Evolutionary conservation across 2,888 invertebrate species (phyloP), one percentile per base, ranked within the genome.

Genomic region (Agrilus mali): DNA sequence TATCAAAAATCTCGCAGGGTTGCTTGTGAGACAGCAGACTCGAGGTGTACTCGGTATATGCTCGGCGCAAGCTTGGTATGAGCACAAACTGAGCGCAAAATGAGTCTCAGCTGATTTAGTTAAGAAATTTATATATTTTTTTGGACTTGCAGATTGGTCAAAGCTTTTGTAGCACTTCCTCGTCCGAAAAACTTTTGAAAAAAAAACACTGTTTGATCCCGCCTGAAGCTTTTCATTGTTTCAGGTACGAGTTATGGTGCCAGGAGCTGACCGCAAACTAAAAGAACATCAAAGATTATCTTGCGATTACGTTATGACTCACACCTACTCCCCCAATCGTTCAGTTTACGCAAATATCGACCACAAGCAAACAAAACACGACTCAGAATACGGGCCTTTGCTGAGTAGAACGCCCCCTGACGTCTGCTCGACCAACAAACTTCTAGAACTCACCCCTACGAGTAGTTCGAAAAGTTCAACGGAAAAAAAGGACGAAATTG

Each of bases 181-280:
- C 17, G 2, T 17, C 17, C 17, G 4, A 17, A 17, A 17, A 17
- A 17, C 17, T 17, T 4, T 2, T 17, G 4, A 17, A 17, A 2
- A 2, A 17, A 17, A 17, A 17, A 4, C 4, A 17, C 4, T 4
- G 4, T 4, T 17, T 17, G 4, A 17, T 17, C 17, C 4, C 17
- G 17, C 4, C 17, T 17, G 6, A 20, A 7, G 6, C 6, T 20
- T 20, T 20, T 10, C 2, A 10, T 27, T 27, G 27, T 27, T 61
- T 37, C 55, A 74, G 73, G 74, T 74, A n/a, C 65, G 74, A 45
- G 72, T 73, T 38, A 75, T 75, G 71, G 76, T 76, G 6, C 75
- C 76, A 1, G 76, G 76, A 2, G 75, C 74, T 1, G 75, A 75
- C 49, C 63, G 75, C 34, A 72, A 73, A 53, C 63, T 74, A 13